These are phyloP conservation scores for Catharus fuscescens DNA, from an alignment of 2,113 vertebrate genomes.

Conservation along the genomic window DNA sequence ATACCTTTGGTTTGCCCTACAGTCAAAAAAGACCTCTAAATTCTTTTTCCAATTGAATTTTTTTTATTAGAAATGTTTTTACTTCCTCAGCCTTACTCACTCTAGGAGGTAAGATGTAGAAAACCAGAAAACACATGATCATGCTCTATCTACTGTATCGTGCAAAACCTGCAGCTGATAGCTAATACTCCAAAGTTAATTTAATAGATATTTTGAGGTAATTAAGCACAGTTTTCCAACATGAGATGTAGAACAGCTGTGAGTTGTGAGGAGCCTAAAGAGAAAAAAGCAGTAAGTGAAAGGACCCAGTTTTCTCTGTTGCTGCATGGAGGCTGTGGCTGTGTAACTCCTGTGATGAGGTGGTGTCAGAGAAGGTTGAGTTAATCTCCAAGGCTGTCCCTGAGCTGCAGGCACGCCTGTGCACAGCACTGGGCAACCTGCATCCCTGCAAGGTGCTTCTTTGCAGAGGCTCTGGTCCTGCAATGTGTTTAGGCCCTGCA, in stretches of 20 bases:
- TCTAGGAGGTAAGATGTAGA: slow-evolving; percentile 10
- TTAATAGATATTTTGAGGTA: slow-evolving; percentile 55
- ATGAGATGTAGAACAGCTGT: not conserved
- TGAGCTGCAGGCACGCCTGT: not conserved
- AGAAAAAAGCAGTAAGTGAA: not conserved
- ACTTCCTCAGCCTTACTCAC: not conserved
- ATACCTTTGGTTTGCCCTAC: not conserved
- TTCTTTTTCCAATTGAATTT: not conserved
- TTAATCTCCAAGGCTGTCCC: not conserved
- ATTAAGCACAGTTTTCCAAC: slow-evolving; percentile 46
- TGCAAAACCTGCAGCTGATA: slow-evolving; percentile 48
- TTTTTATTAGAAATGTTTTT: slow-evolving; percentile 31
- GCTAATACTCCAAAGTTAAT: slow-evolving; percentile 13
- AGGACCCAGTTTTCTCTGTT: not conserved
- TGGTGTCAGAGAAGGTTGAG: not conserved
- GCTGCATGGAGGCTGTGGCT: accelerated
- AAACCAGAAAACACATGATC: not conserved
- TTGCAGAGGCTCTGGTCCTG: not conserved
- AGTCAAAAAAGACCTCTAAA: not conserved
- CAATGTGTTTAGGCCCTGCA: not conserved
- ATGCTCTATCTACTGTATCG: not conserved
- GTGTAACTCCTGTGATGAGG: not conserved
- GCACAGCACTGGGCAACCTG: not conserved
- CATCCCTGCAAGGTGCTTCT: not conserved
- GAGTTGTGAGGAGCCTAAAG: not conserved